phyloP scores from a whole-genome alignment of 2,797 vertebrate species.

The Sebastes jordani region DNA sequence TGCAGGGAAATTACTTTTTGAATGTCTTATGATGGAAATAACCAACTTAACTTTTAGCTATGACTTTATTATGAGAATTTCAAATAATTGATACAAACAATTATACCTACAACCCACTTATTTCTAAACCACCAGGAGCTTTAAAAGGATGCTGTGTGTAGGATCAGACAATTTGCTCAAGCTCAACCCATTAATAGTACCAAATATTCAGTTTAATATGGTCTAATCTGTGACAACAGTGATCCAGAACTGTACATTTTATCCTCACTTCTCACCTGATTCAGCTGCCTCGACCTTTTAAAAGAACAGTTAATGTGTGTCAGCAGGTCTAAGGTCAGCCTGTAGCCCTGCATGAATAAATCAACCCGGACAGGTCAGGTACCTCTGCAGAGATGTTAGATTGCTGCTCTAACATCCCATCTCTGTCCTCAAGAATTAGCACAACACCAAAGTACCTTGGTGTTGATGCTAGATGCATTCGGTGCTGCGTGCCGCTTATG shows the following conservation, averaged over 20 bases:
- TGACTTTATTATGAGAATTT: neutral
- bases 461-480: constrained; percentile 15
- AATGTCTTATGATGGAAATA: neutral
- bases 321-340: constrained; percentile 2
- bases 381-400: neutral
- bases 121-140: neutral
- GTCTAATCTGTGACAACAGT: neutral
- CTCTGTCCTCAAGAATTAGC: constrained; percentile 22
- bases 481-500: constrained; percentile 12
- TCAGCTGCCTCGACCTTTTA: constrained; percentile 16
- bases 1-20: neutral
- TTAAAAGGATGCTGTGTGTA: neutral
- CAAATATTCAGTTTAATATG: neutral
- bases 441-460: neutral
- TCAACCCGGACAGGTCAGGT: neutral
- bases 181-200: neutral
- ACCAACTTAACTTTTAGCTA: neutral
- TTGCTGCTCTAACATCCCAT: neutral
- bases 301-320: neutral
- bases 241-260: neutral
- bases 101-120: neutral
- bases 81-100: neutral
- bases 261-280: neutral
- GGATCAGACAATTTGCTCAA: neutral
- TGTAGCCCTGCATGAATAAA: constrained; percentile 9